These are phyloP conservation scores for Incurvaria masculella DNA, from an alignment of 2,888 invertebrate genomes.

Conservation along the genomic window DNA sequence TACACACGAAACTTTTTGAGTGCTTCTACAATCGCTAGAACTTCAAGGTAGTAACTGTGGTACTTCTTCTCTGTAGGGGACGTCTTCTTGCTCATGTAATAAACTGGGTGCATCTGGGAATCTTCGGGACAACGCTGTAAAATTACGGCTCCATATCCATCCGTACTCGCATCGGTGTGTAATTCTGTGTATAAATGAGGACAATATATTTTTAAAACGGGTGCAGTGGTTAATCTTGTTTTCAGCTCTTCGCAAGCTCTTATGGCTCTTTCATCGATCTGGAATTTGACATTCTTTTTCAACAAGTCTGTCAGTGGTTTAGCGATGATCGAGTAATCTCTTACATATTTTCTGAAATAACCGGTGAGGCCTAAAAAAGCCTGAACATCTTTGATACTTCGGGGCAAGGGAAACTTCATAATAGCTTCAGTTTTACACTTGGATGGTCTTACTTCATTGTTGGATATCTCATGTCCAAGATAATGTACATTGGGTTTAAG, in stretches of 20 bases:
- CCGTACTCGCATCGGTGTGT: conserved; percentile 4
- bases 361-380: conserved; percentile 2
- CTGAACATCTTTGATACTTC: background rate
- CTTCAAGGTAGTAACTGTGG: too few relatives aligned
- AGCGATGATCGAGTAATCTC: conserved; percentile 8
- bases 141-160: conserved; percentile 2
- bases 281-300: conserved; percentile 4
- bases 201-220: conserved; percentile 2
- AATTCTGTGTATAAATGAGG: too few relatives aligned
- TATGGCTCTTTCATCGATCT: background rate
- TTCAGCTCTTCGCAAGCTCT: conserved; percentile 2
- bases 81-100: too few relatives aligned
- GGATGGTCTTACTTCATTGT: too few relatives aligned
- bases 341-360: conserved; percentile 1
- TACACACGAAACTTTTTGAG: too few relatives aligned
- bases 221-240: background rate
- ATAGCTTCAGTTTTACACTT: conserved; percentile 3
- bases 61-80: too few relatives aligned
- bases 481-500: too few relatives aligned
- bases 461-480: too few relatives aligned
- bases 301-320: conserved; percentile 2
- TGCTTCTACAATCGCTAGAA: too few relatives aligned
- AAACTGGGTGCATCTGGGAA: too few relatives aligned
- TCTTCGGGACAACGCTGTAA: too few relatives aligned
- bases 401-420: background rate